Evolutionary conservation across 2,113 vertebrate species (phyloP).

Genomic region (Coracopsis vasa): DNA sequence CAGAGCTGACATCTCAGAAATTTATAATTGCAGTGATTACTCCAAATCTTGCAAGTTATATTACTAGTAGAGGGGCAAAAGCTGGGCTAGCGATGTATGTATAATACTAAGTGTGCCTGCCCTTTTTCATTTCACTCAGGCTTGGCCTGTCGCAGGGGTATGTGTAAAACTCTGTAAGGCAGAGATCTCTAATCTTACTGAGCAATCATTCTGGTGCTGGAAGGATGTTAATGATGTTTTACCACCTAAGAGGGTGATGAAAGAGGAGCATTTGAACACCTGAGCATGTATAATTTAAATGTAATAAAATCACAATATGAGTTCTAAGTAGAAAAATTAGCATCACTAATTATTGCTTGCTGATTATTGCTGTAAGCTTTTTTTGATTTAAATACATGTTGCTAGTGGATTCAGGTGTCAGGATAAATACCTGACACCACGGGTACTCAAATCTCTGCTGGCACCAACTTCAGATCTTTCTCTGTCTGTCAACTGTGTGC

Average conservation of each 20-base stretch:
- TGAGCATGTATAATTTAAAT: slow-evolving; percentile 59
- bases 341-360: slow-evolving; percentile 51
- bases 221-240: slow-evolving; percentile 52
- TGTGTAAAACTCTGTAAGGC: not conserved
- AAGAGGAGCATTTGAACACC: slow-evolving; percentile 51
- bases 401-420: not conserved
- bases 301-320: slow-evolving; percentile 63
- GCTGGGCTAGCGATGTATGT: not conserved
- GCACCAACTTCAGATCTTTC: not conserved
- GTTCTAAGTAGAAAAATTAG: slow-evolving; percentile 62
- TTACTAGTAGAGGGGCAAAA: not conserved
- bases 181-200: slow-evolving; percentile 11
- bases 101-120: not conserved
- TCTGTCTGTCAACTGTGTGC: not conserved
- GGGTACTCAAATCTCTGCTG: not conserved
- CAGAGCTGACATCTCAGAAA: not conserved
- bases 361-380: slow-evolving; percentile 39
- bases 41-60: not conserved
- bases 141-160: not conserved
- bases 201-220: not conserved
- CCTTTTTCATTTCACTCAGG: not conserved
- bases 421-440: not conserved
- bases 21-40: not conserved
- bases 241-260: slow-evolving; percentile 40
- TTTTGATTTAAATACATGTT: not conserved